Base-by-base conservation (phyloP, 92 coral and sea anemone species). In the Phenganax marumi region DNA sequence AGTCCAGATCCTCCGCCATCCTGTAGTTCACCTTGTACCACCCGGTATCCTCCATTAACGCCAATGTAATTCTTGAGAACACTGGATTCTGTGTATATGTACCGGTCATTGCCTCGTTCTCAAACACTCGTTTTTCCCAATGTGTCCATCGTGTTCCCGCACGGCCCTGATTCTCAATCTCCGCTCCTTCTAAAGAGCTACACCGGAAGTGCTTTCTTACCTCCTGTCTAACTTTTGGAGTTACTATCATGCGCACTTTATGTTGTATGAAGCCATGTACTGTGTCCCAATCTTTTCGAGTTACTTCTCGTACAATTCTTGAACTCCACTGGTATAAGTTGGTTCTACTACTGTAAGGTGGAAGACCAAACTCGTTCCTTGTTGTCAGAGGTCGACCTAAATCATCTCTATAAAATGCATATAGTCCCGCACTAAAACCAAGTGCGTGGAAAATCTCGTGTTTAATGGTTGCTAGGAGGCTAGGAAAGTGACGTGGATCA, bases 91-190 rank as follows among this genome's bases (percentile, higher is more conserved):
- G 99, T 0, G 99, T 96, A 52, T 96, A 96, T 5, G 99, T 96
- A 3, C 99, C 99, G 11, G 99, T 96, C 99, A 96, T 96, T 23
- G 99, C 99, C 89, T 96, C 99, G 88, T 96, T 96, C 68, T 96
- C 99, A 68, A 96, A 96, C 79, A 96, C 83, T 26, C 99, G 90
- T 73, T 96, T 96, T 61, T 96, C 99, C 99, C 99, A 96, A 76
- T 96, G 99, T 2, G 99, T 96, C 43, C 89, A 88, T 66, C 91
- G 91, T 50, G 99, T 96, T 50, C 99, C 99, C 43, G 87, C 72
- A 9, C 94, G 92, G 16, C 99, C 99, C 62, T 96, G 99, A 65
- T 96, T 96, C 78, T 96, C 99, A 61, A 96, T 89, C 77, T 96
- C 99, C 11, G 99, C 99, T 18, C 99, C 99, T 84, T 92, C 97